Evolutionary conservation across 2,113 vertebrate genomes (phyloP).

Genomic region (Prietella phreatophila): DNA sequence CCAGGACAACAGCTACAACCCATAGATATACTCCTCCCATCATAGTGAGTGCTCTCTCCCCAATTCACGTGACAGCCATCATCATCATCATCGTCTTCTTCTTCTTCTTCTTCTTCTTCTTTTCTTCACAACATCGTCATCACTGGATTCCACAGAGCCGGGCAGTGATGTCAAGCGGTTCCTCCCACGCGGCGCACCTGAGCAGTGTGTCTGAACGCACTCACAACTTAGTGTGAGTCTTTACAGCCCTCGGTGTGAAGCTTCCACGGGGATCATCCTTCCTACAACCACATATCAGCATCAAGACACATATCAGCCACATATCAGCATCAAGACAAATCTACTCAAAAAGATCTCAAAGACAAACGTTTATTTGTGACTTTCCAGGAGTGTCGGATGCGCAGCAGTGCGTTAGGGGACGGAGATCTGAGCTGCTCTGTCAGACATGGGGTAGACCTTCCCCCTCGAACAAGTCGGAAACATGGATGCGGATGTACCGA

Average conservation of each 20-base stretch:
- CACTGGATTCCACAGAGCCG: background rate
- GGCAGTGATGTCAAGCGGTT: background rate
- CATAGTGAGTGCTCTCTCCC: background rate
- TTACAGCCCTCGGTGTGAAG: background rate
- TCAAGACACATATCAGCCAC: no score
- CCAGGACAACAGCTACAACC: background rate
- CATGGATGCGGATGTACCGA: background rate
- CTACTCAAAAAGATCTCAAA: background rate
- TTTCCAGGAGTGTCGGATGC: background rate
- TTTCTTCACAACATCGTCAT: background rate
- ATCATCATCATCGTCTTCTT: background rate
- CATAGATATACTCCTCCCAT: background rate
- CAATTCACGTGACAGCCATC: background rate
- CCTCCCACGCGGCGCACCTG: constrained; percentile 34
- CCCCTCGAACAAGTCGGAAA: background rate
- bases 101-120: background rate
- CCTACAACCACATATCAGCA: background rate
- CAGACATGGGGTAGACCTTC: background rate
- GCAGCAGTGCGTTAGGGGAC: constrained; percentile 12
- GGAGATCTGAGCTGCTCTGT: background rate
- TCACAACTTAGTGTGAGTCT: background rate
- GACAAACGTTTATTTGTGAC: background rate
- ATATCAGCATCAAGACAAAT: background rate
- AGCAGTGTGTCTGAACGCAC: constrained; percentile 6
- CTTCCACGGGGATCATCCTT: background rate